Evolutionary conservation across 1,140 invertebrate species (phyloP).

Genomic region (Saxidomus purpurata): DNA sequence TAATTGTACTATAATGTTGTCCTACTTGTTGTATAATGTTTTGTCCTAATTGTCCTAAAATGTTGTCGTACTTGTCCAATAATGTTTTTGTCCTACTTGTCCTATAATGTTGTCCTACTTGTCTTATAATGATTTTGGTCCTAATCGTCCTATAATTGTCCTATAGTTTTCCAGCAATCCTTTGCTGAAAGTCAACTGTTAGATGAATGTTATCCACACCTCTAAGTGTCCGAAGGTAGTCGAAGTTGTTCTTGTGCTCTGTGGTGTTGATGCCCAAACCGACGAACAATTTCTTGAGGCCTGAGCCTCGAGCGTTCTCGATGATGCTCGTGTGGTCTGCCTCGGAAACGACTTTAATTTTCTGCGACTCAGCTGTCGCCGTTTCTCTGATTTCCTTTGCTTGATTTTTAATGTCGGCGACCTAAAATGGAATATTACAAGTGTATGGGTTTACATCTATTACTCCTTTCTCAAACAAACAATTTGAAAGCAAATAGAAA

Average conservation of each 20-base stretch:
- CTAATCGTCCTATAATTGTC: neutral
- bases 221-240: slow-evolving; percentile 81
- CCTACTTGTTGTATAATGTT: no score
- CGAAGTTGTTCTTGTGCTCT: slow-evolving; percentile 80
- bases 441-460: no score
- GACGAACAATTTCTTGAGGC: slow-evolving; percentile 76
- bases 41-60: no score
- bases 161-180: slow-evolving; percentile 74
- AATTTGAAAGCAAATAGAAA: no score
- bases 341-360: slow-evolving; percentile 69
- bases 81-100: no score
- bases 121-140: no score
- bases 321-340: slow-evolving; percentile 79
- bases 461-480: no score
- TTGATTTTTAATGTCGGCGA: slow-evolving; percentile 77
- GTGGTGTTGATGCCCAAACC: slow-evolving; percentile 71
- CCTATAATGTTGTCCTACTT: no score
- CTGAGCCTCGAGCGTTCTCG: slow-evolving; percentile 76
- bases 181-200: slow-evolving; percentile 82
- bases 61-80: no score
- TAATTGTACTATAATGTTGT: no score
- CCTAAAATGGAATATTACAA: slow-evolving; percentile 67
- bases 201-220: slow-evolving; percentile 76
- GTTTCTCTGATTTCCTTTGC: slow-evolving; percentile 77
- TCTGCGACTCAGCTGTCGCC: slow-evolving; percentile 71